phyloP scores from a whole-genome alignment of 2,888 invertebrate genomes.

The Drosophila subquinaria region DNA sequence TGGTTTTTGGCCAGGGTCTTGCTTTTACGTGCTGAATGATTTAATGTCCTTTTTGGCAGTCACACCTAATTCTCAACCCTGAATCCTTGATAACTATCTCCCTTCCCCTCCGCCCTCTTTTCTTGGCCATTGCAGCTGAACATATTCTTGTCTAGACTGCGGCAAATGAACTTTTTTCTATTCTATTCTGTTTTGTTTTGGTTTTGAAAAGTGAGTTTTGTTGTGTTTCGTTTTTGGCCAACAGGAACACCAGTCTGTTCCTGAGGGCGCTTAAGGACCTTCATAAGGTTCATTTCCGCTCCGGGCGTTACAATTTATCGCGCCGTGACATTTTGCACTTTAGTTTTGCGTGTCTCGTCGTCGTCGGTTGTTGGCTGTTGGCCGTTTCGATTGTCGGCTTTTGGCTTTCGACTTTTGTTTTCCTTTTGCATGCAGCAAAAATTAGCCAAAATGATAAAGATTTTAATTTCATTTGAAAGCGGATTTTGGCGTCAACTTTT shows the following conservation, averaged over 20 bases:
- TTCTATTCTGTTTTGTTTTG: slow-evolving; percentile 14
- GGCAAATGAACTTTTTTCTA: slow-evolving; percentile 70
- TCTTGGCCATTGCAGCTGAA: slow-evolving; percentile 63
- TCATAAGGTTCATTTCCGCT: slow-evolving; percentile 54
- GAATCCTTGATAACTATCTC: slow-evolving; percentile 15
- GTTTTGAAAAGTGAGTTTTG: slow-evolving; percentile 74
- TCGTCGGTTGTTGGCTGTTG: slow-evolving; percentile 18
- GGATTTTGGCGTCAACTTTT: slow-evolving; percentile 65
- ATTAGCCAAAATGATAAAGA: slow-evolving; percentile 75
- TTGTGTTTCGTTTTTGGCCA: slow-evolving; percentile 33
- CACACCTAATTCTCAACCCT: slow-evolving; percentile 53
- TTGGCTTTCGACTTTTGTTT: slow-evolving; percentile 35
- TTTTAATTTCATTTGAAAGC: slow-evolving; percentile 77
- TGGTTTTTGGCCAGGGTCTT: slow-evolving; percentile 44
- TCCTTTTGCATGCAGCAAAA: slow-evolving; percentile 63
- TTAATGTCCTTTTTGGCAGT: slow-evolving; percentile 80
- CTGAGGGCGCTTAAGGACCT: slow-evolving; percentile 64
- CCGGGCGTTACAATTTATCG: slow-evolving; percentile 73
- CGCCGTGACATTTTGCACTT: slow-evolving; percentile 79
- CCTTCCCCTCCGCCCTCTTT: not conserved
- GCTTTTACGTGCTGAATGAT: slow-evolving; percentile 74
- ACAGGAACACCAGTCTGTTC: slow-evolving; percentile 26
- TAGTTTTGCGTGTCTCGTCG: slow-evolving; percentile 61
- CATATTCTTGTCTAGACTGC: slow-evolving; percentile 76
- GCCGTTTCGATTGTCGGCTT: slow-evolving; percentile 26